These are phyloP conservation scores for Ceratoteleas bidentatus DNA, from an alignment of 1,140 invertebrate species.

Conservation along the genomic window DNA sequence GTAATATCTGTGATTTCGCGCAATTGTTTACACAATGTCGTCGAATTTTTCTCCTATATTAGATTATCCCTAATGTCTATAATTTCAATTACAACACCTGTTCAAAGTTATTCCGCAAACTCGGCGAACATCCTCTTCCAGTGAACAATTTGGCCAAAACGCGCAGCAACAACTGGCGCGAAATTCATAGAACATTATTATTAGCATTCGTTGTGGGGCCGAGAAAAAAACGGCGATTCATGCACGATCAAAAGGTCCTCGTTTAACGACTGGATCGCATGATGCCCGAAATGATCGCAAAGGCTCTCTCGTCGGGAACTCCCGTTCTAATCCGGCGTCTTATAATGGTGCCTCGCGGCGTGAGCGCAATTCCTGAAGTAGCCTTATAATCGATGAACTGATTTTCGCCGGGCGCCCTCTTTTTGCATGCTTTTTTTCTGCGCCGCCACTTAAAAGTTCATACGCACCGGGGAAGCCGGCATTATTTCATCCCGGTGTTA, in stretches of 20 bases:
- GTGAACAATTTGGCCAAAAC: not conserved
- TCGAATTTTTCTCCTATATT: too few relatives aligned
- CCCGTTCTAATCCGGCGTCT: conserved; percentile 56
- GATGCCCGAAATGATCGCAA: conserved; percentile 67
- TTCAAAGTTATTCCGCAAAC: too few relatives aligned
- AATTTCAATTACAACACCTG: too few relatives aligned
- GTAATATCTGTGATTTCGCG: too few relatives aligned
- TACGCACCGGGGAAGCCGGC: conserved; percentile 63
- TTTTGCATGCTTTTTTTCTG: conserved; percentile 36
- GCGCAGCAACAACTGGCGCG: too few relatives aligned
- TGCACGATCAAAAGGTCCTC: conserved; percentile 21
- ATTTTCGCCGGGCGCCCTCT: conserved; percentile 47
- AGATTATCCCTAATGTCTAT: too few relatives aligned
- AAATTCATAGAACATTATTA: conserved; percentile 1
- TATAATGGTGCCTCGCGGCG: conserved; percentile 61
- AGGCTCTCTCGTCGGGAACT: conserved; percentile 32
- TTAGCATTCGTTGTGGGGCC: not conserved
- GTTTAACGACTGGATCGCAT: conserved; percentile 75
- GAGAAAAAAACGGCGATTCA: conserved; percentile 7
- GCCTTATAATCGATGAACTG: conserved; percentile 65
- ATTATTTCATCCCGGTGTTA: conserved; percentile 67
- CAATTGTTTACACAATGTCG: too few relatives aligned
- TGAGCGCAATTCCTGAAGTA: conserved; percentile 56
- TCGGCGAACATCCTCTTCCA: not conserved
- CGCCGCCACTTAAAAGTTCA: conserved; percentile 61